Conservation (phyloP, 2,888 invertebrate species). For the Drosophila recens region DNA sequence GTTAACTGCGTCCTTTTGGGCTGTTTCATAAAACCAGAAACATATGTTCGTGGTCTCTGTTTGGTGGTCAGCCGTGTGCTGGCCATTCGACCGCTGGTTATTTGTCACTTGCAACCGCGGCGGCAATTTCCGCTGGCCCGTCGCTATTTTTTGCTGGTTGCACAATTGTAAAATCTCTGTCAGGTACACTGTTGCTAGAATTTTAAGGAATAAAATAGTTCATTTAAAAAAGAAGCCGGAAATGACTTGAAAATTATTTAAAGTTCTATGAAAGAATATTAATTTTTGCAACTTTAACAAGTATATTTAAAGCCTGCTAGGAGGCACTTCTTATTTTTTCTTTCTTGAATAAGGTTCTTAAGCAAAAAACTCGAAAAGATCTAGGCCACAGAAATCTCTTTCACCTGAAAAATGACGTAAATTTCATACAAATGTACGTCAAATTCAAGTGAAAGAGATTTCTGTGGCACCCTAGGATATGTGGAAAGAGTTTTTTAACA, state of each 20-base stretch:
- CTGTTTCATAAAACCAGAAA: constrained; percentile 42
- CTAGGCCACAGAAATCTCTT: no score
- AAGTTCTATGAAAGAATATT: background rate
- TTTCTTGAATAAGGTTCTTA: no score
- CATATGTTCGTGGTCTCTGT: constrained; percentile 84
- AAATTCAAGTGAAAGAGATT: no score
- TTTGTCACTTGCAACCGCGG: constrained; percentile 81
- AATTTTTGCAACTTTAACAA: no score
- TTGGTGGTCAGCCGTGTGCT: constrained; percentile 73
- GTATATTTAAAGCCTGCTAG: no score
- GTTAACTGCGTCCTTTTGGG: background rate
- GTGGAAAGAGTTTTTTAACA: background rate
- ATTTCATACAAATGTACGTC: no score
- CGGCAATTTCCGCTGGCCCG: constrained; percentile 63
- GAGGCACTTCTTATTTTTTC: no score
- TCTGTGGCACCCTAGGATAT: no score
- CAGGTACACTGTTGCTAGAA: constrained; percentile 17
- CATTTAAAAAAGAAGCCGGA: background rate
- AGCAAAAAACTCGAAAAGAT: no score
- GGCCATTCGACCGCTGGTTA: constrained; percentile 55
- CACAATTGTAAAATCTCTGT: constrained; percentile 59
- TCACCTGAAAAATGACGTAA: no score
- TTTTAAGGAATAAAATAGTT: background rate
- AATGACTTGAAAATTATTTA: background rate
- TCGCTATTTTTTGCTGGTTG: constrained; percentile 52